Evolutionary conservation across 2,113 vertebrate genomes (phyloP).

Genomic region (Maccullochella peelii): DNA sequence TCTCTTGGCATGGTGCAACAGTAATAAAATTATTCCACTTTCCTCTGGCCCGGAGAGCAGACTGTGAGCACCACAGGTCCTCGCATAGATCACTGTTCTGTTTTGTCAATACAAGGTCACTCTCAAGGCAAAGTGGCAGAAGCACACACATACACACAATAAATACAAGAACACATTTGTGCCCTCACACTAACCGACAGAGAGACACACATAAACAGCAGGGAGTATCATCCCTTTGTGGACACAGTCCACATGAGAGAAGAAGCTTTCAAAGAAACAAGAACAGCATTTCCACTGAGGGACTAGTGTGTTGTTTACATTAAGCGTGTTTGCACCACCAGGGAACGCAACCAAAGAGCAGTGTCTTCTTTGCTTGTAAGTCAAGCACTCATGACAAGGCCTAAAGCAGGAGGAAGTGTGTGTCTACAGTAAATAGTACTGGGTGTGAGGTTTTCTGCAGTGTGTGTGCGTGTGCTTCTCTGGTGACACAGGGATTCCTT

Average conservation of each 20-base stretch:
- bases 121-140: slow-evolving; percentile 40
- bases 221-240: slow-evolving; percentile 37
- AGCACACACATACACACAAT: slow-evolving; percentile 1
- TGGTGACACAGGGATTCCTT: slow-evolving; percentile 58
- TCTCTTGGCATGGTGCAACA: slow-evolving; percentile 17
- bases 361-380: slow-evolving; percentile 25
- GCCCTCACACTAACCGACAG: slow-evolving; percentile 7
- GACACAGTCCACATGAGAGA: not conserved
- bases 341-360: not conserved
- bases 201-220: slow-evolving; percentile 1
- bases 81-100: slow-evolving; percentile 32
- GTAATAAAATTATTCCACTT: slow-evolving; percentile 66
- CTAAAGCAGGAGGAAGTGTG: slow-evolving; percentile 28
- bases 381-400: slow-evolving; percentile 32
- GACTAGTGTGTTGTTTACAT: not conserved
- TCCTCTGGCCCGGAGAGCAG: slow-evolving; percentile 29
- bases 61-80: slow-evolving; percentile 31
- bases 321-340: not conserved
- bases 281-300: not conserved
- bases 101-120: slow-evolving; percentile 62
- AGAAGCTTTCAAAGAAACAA: slow-evolving; percentile 32
- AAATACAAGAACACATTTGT: slow-evolving; percentile 16
- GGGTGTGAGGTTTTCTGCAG: slow-evolving; percentile 26
- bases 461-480: slow-evolving; percentile 27
- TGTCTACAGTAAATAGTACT: slow-evolving; percentile 42